Percentiles rank a stretch among this genome's conserved stretches.
Conservation (phyloP, 2,797 vertebrate species). For the Podarcis siculus region DNA sequence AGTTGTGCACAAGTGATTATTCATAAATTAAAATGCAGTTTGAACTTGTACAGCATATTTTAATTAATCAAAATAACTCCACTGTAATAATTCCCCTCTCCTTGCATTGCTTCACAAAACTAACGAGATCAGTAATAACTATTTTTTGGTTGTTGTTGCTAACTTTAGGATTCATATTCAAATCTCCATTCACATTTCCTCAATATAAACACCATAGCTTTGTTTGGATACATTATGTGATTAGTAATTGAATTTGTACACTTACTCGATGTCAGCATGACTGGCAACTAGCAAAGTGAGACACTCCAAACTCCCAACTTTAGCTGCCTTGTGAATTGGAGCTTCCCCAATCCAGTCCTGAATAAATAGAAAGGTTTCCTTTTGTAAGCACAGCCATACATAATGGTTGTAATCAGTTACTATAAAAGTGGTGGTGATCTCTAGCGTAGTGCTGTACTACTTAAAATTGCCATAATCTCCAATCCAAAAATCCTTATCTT, state of each 20-base stretch:
- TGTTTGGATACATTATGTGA: not conserved
- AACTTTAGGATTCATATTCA: not conserved
- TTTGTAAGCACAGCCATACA: not conserved
- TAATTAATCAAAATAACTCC: too few species aligned
- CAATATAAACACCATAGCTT: not conserved
- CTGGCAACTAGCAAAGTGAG: conserved; percentile 80
- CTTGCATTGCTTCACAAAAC: not conserved
- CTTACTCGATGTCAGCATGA: conserved; percentile 80
- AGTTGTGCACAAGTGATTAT: not conserved
- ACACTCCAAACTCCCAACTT: conserved; percentile 81
- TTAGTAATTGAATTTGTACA: conserved; percentile 27
- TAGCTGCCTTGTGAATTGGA: conserved; percentile 82
- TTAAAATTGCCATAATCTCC: not conserved
- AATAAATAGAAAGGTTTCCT: conserved; percentile 12
- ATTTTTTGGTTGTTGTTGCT: not conserved
- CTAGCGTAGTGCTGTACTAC: not conserved
- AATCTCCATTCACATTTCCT: not conserved
- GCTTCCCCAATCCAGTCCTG: conserved; percentile 81
- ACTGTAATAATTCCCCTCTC: too few species aligned
- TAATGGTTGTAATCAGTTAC: not conserved
- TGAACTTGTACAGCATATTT: not conserved
- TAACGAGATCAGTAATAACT: not conserved
- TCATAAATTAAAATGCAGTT: not conserved
- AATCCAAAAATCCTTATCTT: not conserved
- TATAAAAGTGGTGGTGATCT: not conserved